Base-by-base conservation (phyloP, 2,113 vertebrate species). In the Eubucco bourcierii region DNA sequence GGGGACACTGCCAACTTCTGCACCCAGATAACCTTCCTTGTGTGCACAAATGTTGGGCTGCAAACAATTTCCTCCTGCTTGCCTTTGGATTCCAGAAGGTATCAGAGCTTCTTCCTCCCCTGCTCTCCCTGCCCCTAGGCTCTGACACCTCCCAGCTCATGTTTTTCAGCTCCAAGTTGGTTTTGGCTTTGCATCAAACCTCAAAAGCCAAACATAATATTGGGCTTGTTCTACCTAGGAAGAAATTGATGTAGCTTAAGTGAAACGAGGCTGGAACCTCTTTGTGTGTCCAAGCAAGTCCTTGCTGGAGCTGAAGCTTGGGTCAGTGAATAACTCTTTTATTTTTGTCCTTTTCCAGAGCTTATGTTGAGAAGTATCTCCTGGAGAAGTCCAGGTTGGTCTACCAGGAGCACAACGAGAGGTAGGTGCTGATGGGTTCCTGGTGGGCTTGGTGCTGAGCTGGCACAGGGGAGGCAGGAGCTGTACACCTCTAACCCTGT, bases 301-400 rank as follows among this genome's bases (percentile, higher is more conserved):
- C 73, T 63, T 0, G 0, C 52, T 46, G 66, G 81, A 78, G 63
- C 37, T 28, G 55, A 73, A 25, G 46, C 15, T 33, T 41, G 41
- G 63, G 23, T 79, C 68, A 84, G 18, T 90, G 63, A 95, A 84
- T 89, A 63, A 90, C 8, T 1, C 61, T 90, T 84, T 87, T 82
- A 39, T 39, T 16, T 79, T 95, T 94, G 59, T 96, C 55, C 83
- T 50, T 97, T 97, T 98, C 15, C 97, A 99, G 99, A 75, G 99
- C 99, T 10, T 99, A 99, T 65, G 99, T 99, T 95, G 99, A 99
- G 95, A 99, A 99, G 90, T 99, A 99, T 94, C 98, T 99, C 29
- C 96, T 99, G 94, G 99, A 99, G 97, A 99, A 99, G 95, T 99
- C 99, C 2, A 98, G 99, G 81, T 98, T 99, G 41, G 99, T 99